Percentiles rank a stretch among this genome's conserved stretches.
Conservation (phyloP, 2,888 invertebrate species). For the Trichopria drosophilae region DNA sequence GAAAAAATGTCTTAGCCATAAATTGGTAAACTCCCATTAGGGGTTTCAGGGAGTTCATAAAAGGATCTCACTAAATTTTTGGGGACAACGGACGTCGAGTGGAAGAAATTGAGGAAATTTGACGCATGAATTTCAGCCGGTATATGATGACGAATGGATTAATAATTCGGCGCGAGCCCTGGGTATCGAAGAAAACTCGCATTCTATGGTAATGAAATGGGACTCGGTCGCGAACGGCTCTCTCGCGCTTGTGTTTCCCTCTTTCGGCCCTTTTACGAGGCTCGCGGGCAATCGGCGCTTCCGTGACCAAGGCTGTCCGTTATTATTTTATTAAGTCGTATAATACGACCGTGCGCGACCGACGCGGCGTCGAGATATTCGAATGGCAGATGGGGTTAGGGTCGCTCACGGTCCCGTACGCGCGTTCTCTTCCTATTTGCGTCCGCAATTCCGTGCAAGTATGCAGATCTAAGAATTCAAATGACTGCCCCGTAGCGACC, state of each 20-base stretch:
- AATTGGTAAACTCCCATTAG: no score
- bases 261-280: slow-evolving; percentile 14
- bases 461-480: slow-evolving; percentile 59
- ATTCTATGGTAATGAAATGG: slow-evolving; percentile 56
- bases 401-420: no score
- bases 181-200: slow-evolving; percentile 48
- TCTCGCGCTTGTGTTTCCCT: background rate
- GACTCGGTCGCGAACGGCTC: slow-evolving; percentile 29
- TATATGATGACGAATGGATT: slow-evolving; percentile 25
- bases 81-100: no score
- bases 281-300: slow-evolving; percentile 8
- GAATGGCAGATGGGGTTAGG: slow-evolving; percentile 39
- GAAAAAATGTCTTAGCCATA: no score
- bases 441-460: slow-evolving; percentile 54
- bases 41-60: no score
- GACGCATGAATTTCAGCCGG: no score
- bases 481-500: slow-evolving; percentile 54
- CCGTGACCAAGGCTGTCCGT: slow-evolving; percentile 39
- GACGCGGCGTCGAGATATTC: slow-evolving; percentile 47
- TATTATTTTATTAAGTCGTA: slow-evolving; percentile 55
- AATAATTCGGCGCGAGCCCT: slow-evolving; percentile 32
- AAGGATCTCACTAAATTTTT: no score
- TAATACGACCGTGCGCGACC: slow-evolving; percentile 43
- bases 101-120: no score
- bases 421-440: slow-evolving; percentile 34